Evolutionary conservation across 2,797 vertebrate species (phyloP), one percentile per base, ranked within the genome.

Genomic region (Spinus pinus): DNA sequence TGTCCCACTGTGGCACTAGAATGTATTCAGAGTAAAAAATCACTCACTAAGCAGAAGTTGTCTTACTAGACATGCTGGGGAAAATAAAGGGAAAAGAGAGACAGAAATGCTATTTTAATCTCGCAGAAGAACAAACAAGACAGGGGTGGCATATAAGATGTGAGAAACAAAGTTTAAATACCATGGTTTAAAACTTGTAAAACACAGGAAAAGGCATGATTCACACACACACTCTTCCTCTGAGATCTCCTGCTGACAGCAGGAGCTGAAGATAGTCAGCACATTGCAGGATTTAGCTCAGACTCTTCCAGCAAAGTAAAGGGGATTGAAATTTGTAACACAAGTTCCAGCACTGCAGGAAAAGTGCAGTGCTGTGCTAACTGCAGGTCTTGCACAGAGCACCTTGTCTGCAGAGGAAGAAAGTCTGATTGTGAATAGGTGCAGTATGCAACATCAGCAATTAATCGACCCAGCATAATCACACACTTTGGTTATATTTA

Each of bases 401-500:
- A 60, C 71, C 71, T 93, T 65, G 70, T 50, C 78, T 93, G 85
- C 56, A 74, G 49, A 49, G 22, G 7, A 7, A 90, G 81, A 89
- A 95, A 30, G 31, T 6, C 8, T 57, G 75, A 53, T 27, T 93
- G 77, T 83, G 89, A 95, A 92, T 84, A 91, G 64, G 53, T 78
- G 70, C 77, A 95, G 90, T 90, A 80, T 75, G 58, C 54, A 81
- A 74, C 70, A 79, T 88, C 64, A 60, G 64, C 37, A 91, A 81
- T 95, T 95, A 97, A 93, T 88, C 41, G 92, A 89, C 83, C 79
- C 82, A 85, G 78, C 71, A 93, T 93, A 95, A 94, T 93, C 83
- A 69, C 81, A 94, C 96, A 92, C 95, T 97, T 97, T n/a, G 81
- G 94, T 97, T 95, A 84, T 96, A 97, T 97, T 97, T 97, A 97